Evolutionary conservation across 2,888 invertebrate species (phyloP), one percentile per base, ranked within the genome.

Genomic region (Drosophila neotestacea): DNA sequence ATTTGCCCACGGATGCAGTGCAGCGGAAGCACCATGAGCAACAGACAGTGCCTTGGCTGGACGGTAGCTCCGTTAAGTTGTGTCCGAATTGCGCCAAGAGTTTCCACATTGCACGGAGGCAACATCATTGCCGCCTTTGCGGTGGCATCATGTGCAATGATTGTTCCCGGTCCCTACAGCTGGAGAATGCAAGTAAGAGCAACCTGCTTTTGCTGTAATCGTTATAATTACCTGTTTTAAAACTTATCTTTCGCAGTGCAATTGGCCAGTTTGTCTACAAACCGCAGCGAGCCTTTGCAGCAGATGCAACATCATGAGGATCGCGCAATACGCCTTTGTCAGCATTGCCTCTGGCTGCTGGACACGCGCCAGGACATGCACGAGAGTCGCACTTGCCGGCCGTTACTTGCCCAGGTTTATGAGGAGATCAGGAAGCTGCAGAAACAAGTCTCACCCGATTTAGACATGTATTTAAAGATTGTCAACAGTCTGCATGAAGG

Each of bases 101-200:
- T 48, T 99, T 99, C 92, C 96, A 96, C 87, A 93, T 98, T 64
- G 95, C 98, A 0, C 94, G 97, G 66, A 94, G 99, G 75, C 97
- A 98, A 91, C 99, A 99, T 93, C 99, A 99, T 93, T 99, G 99
- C 91, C 94, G 99, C 71, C 94, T 99, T 4, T 99, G 98, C 91
- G 99, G 99, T 0, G 96, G 97, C 63, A 95, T 99, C 69, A 96
- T 98, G 94, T 99, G 99, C 91, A 95, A 97, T 90, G 96, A 96
- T 82, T 99, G 99, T 91, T 98, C 98, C 0, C 93, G 95, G 84
- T 98, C 98, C 92, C 93, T 99, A 79, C 94, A 96, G 47, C 93
- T 97, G 73, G 94, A 95, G 79, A 94, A 95, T 91, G 98, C 98
- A 77, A 94, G 97, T 96, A 93, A 93, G 95, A 92, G 11, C 0